Evolutionary conservation across 1,140 invertebrate genomes (phyloP), one percentile per base, ranked within the genome.

Genomic region (Drosophila jambulina): DNA sequence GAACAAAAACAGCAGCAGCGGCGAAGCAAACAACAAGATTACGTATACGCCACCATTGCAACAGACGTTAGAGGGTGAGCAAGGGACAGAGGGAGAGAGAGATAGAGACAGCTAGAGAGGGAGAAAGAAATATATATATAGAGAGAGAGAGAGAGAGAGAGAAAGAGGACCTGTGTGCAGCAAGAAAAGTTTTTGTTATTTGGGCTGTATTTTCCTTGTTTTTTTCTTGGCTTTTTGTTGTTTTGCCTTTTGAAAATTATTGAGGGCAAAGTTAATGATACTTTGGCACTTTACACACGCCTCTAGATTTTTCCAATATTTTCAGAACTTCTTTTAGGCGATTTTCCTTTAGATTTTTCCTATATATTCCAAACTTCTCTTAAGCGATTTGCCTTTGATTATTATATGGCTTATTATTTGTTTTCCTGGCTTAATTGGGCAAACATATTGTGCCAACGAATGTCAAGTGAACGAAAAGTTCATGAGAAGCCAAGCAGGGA

Each of bases 1-100:
- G 10, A 80, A 53, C 45, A 53, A 74, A 48, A 32, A 62, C 19
- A 78, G 19, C 29, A 53, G 27, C 40, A 68, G 25, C 42, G 57
- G 32, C 54, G 58, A 79, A 78, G 78, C 51, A 49, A 81, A 67
- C 65, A 82, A 84, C 77, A 75, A 84, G 62, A 88, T 90, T 88
- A 88, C 85, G 85, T 88, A 88, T 88, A 84, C 85, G 85, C 85
- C 85, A 84, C 81, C 60, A 60, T 77, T 83, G 84, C 84, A 68
- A 83, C 72, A 87, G 72, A 72, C 70, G 69, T 54, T 59, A 21
- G 45, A 46, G 19, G 25, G 40, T 15, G 46, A 25, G 46, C 4
- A 21, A 48, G 23, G 21, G 46, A 43, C 5, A 51, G 48, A 13
- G 17, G 3, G 25, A 29, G 17, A 32, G 6, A 17, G 21, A 36